Conservation (phyloP, 2,797 vertebrate species). For the Hyperoplus immaculatus region DNA sequence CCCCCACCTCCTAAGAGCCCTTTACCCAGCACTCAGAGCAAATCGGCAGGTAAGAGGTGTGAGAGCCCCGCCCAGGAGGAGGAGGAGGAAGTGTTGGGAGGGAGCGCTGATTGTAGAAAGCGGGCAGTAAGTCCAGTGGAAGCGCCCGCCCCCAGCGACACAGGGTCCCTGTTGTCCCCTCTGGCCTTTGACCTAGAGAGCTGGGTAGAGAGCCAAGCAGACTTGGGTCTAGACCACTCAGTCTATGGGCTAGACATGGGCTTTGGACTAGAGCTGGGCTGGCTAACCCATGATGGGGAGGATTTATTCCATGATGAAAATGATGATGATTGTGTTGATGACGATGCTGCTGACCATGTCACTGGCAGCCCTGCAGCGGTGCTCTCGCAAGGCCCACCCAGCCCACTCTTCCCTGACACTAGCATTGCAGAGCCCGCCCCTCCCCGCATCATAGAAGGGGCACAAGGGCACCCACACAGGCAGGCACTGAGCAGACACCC, state of each 20-base stretch:
- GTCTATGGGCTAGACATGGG: conserved; percentile 71
- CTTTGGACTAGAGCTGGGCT: conserved; percentile 75
- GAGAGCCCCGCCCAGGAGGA: conserved; percentile 49
- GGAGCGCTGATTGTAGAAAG: conserved; percentile 45
- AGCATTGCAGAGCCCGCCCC: conserved; percentile 84
- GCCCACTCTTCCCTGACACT: conserved; percentile 86
- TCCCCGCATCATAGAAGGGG: conserved; percentile 84
- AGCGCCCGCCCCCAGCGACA: conserved; percentile 41
- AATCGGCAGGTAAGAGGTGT: conserved; percentile 59
- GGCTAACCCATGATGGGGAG: conserved; percentile 71
- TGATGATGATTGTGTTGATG: conserved; percentile 69
- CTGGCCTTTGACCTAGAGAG: conserved; percentile 70
- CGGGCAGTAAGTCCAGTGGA: conserved; percentile 54
- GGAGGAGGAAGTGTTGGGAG: conserved; percentile 57
- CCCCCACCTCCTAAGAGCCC: conserved; percentile 54
- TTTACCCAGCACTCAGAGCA: conserved; percentile 59
- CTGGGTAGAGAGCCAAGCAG: conserved; percentile 50
- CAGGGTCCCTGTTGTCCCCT: conserved; percentile 63
- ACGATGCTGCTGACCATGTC: conserved; percentile 82
- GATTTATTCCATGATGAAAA: conserved; percentile 72
- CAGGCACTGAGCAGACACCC: conserved; percentile 86
- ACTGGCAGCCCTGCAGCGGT: conserved; percentile 80
- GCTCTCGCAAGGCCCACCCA: conserved; percentile 80
- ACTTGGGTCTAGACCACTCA: conserved; percentile 53
- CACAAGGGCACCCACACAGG: conserved; percentile 83